phyloP scores from a whole-genome alignment of 1,140 invertebrate genomes.

The Helicorthomorpha holstii region DNA sequence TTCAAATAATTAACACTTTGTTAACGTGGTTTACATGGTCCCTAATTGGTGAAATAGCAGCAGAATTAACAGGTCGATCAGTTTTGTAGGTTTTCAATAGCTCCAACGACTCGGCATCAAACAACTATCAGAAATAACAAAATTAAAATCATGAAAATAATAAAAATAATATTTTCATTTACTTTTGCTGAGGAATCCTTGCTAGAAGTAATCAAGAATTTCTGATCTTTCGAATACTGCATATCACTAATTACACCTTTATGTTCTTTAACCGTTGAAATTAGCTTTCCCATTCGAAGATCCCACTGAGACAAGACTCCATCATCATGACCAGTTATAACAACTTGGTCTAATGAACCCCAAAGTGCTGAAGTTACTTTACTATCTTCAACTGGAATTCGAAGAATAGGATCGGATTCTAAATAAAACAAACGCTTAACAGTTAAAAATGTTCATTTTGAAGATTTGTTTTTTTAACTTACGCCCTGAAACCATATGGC shows the following conservation, averaged over 20 bases:
- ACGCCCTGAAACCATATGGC: constrained; percentile 11
- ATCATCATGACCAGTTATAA: constrained; percentile 88
- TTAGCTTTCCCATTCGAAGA: constrained; percentile 42
- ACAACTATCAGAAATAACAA: constrained; percentile 35
- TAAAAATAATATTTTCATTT: constrained; percentile 4
- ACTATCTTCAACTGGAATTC: constrained; percentile 34
- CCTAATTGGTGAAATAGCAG: constrained; percentile 78
- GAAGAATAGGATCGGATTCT: constrained; percentile 37
- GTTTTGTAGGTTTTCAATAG: constrained; percentile 89
- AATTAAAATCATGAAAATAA: background rate
- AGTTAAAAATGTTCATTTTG: background rate
- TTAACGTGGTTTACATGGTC: constrained; percentile 53
- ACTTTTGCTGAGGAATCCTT: constrained; percentile 82
- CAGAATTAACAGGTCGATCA: constrained; percentile 90
- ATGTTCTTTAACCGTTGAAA: constrained; percentile 61
- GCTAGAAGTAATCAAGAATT: constrained; percentile 91
- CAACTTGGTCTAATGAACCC: constrained; percentile 76
- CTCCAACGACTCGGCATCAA: constrained; percentile 68
- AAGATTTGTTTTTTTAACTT: background rate
- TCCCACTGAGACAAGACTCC: constrained; percentile 86
- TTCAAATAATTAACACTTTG: background rate
- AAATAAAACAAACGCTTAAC: constrained; percentile 26
- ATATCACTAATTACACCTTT: constrained; percentile 82
- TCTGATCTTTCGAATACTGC: constrained; percentile 79
- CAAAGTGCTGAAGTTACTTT: constrained; percentile 85